Base-by-base conservation (phyloP, 2,888 invertebrate genomes). In the Eulithis testata region DNA sequence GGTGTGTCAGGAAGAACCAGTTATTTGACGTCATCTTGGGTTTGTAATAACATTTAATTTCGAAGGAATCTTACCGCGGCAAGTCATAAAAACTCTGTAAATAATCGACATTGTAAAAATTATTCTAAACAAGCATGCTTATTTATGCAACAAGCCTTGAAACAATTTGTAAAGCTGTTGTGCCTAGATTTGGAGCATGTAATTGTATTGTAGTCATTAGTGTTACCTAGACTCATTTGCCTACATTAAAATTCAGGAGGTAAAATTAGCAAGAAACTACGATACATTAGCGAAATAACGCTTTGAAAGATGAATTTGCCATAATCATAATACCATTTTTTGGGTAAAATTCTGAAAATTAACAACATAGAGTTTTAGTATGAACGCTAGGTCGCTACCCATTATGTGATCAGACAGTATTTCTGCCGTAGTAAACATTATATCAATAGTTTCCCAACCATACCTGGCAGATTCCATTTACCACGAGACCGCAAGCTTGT, bases 401-500 rank as follows among this genome's bases (percentile, higher is more conserved):
- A 3, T 40, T 40, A 31, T 45, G 12, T 1, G 44, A 12, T 11
- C 11, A n/a, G 44, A 45, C n/a, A 45, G 44, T 14, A 47, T 8
- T 3, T 14, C 8, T 47, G 8, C 12, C 14, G 4, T 8, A 14
- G 2, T 14, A 14, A 47, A 14, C 12, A 49, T 11, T 21, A 11
- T 3, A 21, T 21, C 11, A 54, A 14, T 52, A 8, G 36, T 60
- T 43, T 59, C 9, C 43, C 14, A 58, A 63, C 47, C 53, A 49
- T 1, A 37, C 21, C 52, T 50, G 59, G 45, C 52, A 44, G 40
- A 50, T 21, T 51, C 52, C 37, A 54, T 60, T 51, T 55, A 49
- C 60, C 55, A 55, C 65, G n/a, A 66, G 60, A 65, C 69, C 69
- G 66, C 68, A 72, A 58, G 51, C 63, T 67, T 67, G 63, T 60